Conservation (phyloP, 2,888 invertebrate genomes). For the Corbicula japonica region DNA sequence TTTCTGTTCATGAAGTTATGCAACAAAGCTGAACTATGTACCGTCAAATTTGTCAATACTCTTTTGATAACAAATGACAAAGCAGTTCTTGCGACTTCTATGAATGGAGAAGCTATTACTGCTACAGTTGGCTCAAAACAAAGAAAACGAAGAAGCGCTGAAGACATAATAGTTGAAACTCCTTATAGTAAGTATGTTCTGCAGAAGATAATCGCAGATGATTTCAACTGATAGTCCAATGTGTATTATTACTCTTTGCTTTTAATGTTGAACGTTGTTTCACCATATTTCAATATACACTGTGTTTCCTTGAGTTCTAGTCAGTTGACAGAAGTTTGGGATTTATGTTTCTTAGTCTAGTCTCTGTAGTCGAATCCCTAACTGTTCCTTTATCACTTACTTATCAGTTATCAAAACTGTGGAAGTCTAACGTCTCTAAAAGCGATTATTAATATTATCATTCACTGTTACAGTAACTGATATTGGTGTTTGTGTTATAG, state of each 20-base stretch:
- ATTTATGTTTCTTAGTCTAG: no score
- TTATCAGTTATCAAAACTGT: not conserved
- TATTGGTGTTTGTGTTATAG: slow-evolving; percentile 42
- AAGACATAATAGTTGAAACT: slow-evolving; percentile 45
- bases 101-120: slow-evolving; percentile 56
- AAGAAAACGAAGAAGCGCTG: slow-evolving; percentile 32
- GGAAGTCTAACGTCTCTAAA: not conserved
- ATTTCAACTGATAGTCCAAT: not conserved
- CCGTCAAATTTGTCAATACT: slow-evolving; percentile 63
- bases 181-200: slow-evolving; percentile 40
- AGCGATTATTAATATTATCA: not conserved
- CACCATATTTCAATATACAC: no score
- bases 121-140: slow-evolving; percentile 20
- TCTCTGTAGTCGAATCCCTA: no score
- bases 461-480: not conserved
- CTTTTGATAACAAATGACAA: slow-evolving; percentile 52
- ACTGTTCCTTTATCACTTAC: not conserved
- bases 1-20: slow-evolving; percentile 68
- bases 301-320: no score
- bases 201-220: not conserved
- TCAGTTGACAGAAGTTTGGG: not conserved
- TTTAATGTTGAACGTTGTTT: no score
- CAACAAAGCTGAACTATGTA: slow-evolving; percentile 71
- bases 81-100: slow-evolving; percentile 55
- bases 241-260: not conserved